Percentiles rank a stretch among this genome's conserved stretches.
phyloP scores from a whole-genome alignment of 2,113 vertebrate genomes.

The Bufo gargarizans region DNA sequence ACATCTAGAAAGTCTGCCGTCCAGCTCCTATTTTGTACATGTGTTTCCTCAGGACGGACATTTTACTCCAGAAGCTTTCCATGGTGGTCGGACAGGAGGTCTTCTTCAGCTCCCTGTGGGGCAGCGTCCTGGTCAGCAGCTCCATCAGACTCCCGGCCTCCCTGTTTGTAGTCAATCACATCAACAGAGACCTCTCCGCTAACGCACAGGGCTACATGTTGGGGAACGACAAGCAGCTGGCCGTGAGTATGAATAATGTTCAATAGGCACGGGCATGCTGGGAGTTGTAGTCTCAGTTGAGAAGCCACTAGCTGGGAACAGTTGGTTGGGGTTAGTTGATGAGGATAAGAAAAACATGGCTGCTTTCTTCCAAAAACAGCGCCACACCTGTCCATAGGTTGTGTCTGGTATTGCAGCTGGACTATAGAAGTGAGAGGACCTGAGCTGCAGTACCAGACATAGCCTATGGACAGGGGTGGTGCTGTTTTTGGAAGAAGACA shows the following conservation, averaged over 20 bases:
- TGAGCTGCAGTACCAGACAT: too few species aligned
- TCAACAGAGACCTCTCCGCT: slow-evolving; percentile 76
- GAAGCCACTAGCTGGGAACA: too few species aligned
- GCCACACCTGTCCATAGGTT: background rate
- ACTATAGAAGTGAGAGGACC: too few species aligned
- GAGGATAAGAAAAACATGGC: background rate
- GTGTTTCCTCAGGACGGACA: slow-evolving; percentile 79
- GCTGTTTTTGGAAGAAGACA: background rate
- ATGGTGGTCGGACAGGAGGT: slow-evolving; percentile 86
- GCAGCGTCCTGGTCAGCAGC: slow-evolving; percentile 82
- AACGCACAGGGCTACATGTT: slow-evolving; percentile 86
- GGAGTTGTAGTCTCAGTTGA: background rate
- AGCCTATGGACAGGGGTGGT: too few species aligned
- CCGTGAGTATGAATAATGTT: slow-evolving; percentile 72
- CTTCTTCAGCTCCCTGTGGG: slow-evolving; percentile 90
- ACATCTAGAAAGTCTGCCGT: too few species aligned
- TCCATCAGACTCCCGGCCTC: slow-evolving; percentile 87
- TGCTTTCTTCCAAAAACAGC: background rate
- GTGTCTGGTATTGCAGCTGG: too few species aligned
- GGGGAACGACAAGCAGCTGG: slow-evolving; percentile 80
- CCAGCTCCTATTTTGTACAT: background rate
- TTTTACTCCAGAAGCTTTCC: slow-evolving; percentile 84
- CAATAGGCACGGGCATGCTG: background rate
- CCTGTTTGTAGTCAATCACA: slow-evolving; percentile 88
- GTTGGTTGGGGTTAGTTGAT: background rate